Percentiles rank a stretch among this genome's conserved stretches.
These are phyloP conservation scores for Rambutsinella grinnellia DNA, from an alignment of 2,888 invertebrate species.

Conservation along the genomic window DNA sequence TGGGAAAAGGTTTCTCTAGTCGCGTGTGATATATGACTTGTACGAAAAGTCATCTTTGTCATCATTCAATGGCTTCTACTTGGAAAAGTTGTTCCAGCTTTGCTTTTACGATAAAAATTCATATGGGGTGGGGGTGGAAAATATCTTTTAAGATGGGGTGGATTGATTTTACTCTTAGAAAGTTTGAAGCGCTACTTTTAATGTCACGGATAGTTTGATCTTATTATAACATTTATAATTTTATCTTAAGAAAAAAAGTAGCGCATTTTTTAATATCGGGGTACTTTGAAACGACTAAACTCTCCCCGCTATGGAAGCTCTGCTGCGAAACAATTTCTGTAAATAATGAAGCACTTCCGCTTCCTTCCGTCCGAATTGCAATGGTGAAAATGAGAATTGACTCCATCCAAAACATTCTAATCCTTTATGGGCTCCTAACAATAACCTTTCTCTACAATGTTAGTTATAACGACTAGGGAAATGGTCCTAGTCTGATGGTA, in stretches of 20 bases:
- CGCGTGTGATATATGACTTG: constrained; percentile 42
- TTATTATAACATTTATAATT: too few species aligned
- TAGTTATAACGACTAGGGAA: background rate
- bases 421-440: background rate
- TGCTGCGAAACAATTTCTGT: background rate
- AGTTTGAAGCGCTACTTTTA: too few species aligned
- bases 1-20: constrained; percentile 2
- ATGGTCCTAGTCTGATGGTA: background rate
- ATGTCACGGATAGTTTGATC: too few species aligned
- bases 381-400: background rate
- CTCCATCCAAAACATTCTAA: background rate
- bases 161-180: too few species aligned
- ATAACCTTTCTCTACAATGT: background rate
- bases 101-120: too few species aligned
- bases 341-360: background rate
- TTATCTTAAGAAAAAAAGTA: too few species aligned
- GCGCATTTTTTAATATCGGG: too few species aligned
- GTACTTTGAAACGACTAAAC: too few species aligned
- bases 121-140: too few species aligned
- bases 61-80: constrained; percentile 40
- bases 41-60: constrained; percentile 37
- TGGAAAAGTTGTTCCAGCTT: too few species aligned
- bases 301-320: too few species aligned
- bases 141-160: too few species aligned
- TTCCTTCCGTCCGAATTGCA: background rate